Percentiles rank a stretch among this genome's conserved stretches.
Evolutionary conservation across 64 coral and sea anemone species (phyloP).

Genomic region (Porites australiensis): DNA sequence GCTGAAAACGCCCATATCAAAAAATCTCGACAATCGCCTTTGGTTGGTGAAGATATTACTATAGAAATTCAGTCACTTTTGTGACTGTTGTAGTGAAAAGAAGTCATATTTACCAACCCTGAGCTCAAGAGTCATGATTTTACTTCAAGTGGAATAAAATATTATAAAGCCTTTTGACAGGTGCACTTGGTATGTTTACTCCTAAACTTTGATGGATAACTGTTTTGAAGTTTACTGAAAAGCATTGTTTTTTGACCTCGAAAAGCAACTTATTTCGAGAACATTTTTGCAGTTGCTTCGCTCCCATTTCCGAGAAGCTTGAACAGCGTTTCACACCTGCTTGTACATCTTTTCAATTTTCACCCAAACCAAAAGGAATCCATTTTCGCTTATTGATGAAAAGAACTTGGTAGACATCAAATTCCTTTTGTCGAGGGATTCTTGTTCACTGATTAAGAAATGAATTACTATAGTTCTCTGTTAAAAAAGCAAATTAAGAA

Average conservation of each 20-base stretch:
- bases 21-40: not conserved
- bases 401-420: not conserved
- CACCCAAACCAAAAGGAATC: not conserved
- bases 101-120: not conserved
- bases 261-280: not conserved
- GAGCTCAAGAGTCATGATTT: constrained; percentile 12
- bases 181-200: constrained; percentile 16
- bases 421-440: constrained; percentile 4
- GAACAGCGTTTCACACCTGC: not conserved
- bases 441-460: constrained; percentile 19
- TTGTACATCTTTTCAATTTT: not conserved
- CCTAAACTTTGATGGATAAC: not conserved
- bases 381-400: not conserved
- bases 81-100: not conserved
- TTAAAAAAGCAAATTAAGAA: constrained; percentile 1
- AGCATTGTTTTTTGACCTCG: no score
- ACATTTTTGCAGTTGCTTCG: not conserved
- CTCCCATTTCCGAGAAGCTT: not conserved
- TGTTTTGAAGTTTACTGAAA: constrained; percentile 17
- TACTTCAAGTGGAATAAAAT: constrained; percentile 35
- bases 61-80: not conserved
- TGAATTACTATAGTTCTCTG: constrained; percentile 22
- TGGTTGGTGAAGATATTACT: not conserved
- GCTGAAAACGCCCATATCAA: no score
- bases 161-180: not conserved